Base-by-base conservation (phyloP, 2,797 vertebrate species). In the Sarcoramphus papa region DNA sequence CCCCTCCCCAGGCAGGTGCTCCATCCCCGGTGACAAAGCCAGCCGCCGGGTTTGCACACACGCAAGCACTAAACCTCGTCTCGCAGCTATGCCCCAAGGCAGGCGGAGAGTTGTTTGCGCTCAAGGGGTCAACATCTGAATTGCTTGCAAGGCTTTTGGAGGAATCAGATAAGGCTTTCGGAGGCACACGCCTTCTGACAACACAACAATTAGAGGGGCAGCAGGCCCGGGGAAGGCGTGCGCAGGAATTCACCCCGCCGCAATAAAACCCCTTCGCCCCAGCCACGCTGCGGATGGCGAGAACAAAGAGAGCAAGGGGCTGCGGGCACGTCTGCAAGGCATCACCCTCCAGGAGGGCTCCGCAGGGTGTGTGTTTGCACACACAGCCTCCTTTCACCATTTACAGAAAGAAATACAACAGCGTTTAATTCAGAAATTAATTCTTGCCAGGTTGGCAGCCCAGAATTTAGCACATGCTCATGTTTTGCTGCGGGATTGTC, bases 151-250 rank as follows among this genome's bases (percentile, higher is more conserved):
- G 92, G 89, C 53, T 91, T 91, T 81, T 80, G 96, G 93, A 97
- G 91, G 91, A 90, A 97, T 96, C 95, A 97, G 97, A 97, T 98
- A 98, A 98, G 94, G 86, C 95, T 96, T 95, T 81, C 70, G 76
- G 96, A 98, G 98, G 98, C 98, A 98, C 98, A 98, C 96, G 95
- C 98, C 98, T 97, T 97, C 93, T 97, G 93, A 98, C 98, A 99
- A 98, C 98, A 95, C 96, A 83, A 97, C 98, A 98, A 98, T 99
- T 98, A 98, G 96, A 92, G 95, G 96, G 96, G 98, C 98, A 98
- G 98, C 97, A 81, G 94, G 97, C 97, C 92, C 65, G 21, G 97
- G 97, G 97, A 97, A 96, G 96, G 97, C 90, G 85, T 93, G 68
- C 76, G 94, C 83, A 97, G 97, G 95, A 97, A 97, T 95, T 85